phyloP scores from a whole-genome alignment of 2,113 vertebrate species.

The Drymodes brunneopygia region DNA sequence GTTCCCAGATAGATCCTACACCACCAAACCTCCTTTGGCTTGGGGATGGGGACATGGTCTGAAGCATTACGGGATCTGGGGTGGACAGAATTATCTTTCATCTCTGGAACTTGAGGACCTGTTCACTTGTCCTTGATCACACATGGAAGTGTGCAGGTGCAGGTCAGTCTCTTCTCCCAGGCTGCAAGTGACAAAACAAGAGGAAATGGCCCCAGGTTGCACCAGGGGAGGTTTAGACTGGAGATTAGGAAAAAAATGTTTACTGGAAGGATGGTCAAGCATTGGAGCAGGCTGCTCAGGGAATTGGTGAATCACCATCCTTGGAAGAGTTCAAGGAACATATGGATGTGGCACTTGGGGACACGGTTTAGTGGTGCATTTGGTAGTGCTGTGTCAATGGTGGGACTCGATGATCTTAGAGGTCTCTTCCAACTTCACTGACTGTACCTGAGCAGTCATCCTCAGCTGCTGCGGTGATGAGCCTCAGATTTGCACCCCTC shows the following conservation, averaged over 20 bases:
- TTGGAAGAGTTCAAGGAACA: background rate
- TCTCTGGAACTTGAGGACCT: background rate
- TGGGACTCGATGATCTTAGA: background rate
- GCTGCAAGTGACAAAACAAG: background rate
- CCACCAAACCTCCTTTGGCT: background rate
- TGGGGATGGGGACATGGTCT: background rate
- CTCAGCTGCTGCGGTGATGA: background rate
- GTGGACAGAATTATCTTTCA: background rate
- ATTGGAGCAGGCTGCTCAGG: background rate
- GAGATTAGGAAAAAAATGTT: background rate
- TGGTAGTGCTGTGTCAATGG: background rate
- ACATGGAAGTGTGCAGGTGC: fast-evolving
- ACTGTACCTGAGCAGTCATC: background rate
- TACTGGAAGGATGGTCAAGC: background rate
- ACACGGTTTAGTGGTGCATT: background rate
- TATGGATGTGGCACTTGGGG: background rate
- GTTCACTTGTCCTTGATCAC: background rate
- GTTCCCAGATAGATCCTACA: background rate
- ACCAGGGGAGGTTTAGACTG: background rate
- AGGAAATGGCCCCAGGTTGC: background rate
- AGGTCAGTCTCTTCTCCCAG: background rate
- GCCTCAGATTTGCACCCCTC: background rate
- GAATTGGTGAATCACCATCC: background rate
- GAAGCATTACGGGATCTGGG: background rate
- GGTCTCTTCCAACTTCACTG: background rate